Base-by-base conservation (phyloP, 1,140 invertebrate genomes). In the Leucophenga varia region DNA sequence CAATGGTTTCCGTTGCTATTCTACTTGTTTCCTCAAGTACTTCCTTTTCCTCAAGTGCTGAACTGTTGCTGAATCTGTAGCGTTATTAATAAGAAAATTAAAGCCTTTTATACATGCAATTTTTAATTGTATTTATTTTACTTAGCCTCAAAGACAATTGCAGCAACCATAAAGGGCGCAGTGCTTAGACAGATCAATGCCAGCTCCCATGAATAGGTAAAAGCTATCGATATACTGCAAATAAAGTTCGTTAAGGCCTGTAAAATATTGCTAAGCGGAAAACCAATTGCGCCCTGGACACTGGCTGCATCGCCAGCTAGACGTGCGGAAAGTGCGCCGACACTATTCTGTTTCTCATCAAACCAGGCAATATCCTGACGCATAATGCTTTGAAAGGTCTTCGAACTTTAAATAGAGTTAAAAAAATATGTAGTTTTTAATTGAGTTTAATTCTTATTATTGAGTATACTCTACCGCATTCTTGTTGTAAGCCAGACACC, bases 211-310 rank as follows among this genome's bases (percentile, higher is more conserved):
- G 89, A 84, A 59, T 85, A 93, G 36, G 81, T 84, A 64, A 94
- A 79, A 0, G 89, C 84, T 37, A 95, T 77, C 3, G 84, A 74
- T 30, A 91, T 78, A 3, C 87, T 85, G 16, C 89, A 77, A 1
- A 83, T 73, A 0, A 95, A 75, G 1, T 89, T 92, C 3, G 88
- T 84, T 1, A 88, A 55, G 0, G 88, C 84, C 63, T 93, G 90
- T n/a, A 93, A 72, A 17, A 92, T 84, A 2, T 85, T 82, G 2
- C 90, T 91, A 2, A 94, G 77, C n/a, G 89, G 80, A 39, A 86
- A 83, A 0, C 92, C 91, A 1, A 91, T 91, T 0, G 90, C 90
- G 14, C 86, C 89, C 75, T 93, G 89, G 1, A 94, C 85, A 46
- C 83, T 85, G 0, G 88, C 82, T 1, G 89, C 86, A 71, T 94